Evolutionary conservation across 2,113 vertebrate genomes (phyloP).

Genomic region (Saiga tatarica): DNA sequence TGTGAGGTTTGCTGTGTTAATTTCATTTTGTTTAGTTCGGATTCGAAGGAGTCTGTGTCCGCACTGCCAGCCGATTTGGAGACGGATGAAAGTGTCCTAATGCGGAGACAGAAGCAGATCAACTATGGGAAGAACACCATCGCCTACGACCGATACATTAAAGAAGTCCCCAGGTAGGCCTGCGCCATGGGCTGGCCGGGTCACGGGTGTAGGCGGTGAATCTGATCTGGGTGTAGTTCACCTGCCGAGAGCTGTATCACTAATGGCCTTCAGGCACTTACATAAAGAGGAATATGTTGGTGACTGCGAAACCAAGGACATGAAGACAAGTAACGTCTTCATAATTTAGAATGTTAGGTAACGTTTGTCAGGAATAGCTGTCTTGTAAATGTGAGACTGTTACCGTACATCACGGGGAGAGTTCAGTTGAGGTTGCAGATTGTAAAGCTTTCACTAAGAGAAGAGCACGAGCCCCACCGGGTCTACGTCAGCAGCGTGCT

Average conservation of each 20-base stretch:
- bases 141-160: constrained; percentile 93
- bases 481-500: accelerated
- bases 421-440: neutral
- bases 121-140: constrained; percentile 98
- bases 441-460: neutral
- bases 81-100: constrained; percentile 90
- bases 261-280: neutral
- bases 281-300: neutral
- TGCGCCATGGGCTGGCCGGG: too few species aligned
- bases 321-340: neutral
- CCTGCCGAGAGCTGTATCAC: neutral
- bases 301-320: neutral
- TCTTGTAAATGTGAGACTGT: neutral
- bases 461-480: accelerated
- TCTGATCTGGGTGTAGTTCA: neutral
- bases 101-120: constrained; percentile 97
- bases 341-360: neutral
- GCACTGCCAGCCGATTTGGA: constrained; percentile 87
- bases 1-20: neutral
- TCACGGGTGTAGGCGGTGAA: accelerated
- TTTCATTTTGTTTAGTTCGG: constrained; percentile 83
- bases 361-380: neutral
- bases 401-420: neutral
- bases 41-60: constrained; percentile 88
- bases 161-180: constrained; percentile 93